Conservation (phyloP, 2,797 vertebrate genomes). For the Propithecus deckenii region DNA sequence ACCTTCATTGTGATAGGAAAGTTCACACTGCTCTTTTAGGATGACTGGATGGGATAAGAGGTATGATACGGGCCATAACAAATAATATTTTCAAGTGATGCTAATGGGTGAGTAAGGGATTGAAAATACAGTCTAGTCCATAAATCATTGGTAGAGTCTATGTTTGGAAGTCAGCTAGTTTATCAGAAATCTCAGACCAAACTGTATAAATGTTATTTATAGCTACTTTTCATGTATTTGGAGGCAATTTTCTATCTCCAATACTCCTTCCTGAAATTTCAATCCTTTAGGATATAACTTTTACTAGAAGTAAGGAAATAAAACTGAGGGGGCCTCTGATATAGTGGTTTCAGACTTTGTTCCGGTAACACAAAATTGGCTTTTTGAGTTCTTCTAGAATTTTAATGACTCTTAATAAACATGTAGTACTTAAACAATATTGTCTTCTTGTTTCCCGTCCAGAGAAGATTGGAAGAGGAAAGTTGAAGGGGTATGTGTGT, state of each 20-base stretch:
- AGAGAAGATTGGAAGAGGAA: not conserved
- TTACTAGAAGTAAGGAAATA: not conserved
- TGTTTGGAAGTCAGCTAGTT: slow-evolving; percentile 25
- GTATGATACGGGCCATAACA: not conserved
- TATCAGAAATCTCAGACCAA: not conserved
- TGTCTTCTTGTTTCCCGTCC: not conserved
- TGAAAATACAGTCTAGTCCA: not conserved
- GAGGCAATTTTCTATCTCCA: not conserved
- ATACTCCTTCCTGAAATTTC: not conserved
- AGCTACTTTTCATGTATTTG: not conserved
- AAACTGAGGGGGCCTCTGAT: not conserved
- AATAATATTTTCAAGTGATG: slow-evolving; percentile 39
- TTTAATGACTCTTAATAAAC: slow-evolving; percentile 2
- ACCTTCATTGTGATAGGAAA: not conserved
- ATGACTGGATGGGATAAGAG: not conserved
- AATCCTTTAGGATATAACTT: not conserved
- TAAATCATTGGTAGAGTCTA: not conserved
- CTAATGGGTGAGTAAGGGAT: not conserved
- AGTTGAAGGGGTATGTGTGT: not conserved
- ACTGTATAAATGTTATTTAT: not conserved
- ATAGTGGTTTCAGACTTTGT: not conserved
- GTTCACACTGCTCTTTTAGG: not conserved
- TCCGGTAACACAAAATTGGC: not conserved
- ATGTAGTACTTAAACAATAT: not conserved
- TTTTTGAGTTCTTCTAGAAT: slow-evolving; percentile 23